phyloP scores from a whole-genome alignment of 1,140 invertebrate species.

The Mylabris phalerata region DNA sequence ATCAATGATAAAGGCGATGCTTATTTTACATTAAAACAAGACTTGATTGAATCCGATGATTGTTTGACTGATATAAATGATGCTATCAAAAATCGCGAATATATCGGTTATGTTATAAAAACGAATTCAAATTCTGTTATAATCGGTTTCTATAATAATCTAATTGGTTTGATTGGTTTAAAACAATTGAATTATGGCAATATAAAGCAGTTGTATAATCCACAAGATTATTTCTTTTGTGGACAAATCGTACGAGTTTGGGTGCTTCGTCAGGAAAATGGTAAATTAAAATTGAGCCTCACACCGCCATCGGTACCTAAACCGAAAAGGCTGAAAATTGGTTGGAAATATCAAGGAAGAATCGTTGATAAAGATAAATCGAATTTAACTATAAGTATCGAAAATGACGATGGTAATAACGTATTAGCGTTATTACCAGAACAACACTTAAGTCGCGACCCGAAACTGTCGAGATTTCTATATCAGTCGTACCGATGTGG shows the following conservation, averaged over 20 bases:
- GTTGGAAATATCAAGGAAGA: conserved; percentile 33
- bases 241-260: conserved; percentile 52
- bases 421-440: conserved; percentile 40
- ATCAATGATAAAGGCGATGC: conserved; percentile 18
- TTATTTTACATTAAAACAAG: conserved; percentile 51
- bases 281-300: conserved; percentile 11
- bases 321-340: conserved; percentile 17
- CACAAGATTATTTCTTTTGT: conserved; percentile 47
- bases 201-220: conserved; percentile 36
- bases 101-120: conserved; percentile 51
- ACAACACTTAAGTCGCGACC: conserved; percentile 32
- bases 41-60: conserved; percentile 47
- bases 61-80: conserved; percentile 44
- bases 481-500: conserved; percentile 23
- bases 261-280: conserved; percentile 7
- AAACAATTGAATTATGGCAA: conserved; percentile 41
- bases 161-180: conserved; percentile 51
- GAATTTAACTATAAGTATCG: conserved; percentile 31
- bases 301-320: conserved; percentile 1
- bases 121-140: conserved; percentile 45
- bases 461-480: conserved; percentile 11
- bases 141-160: conserved; percentile 53
- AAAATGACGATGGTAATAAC: conserved; percentile 13
- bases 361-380: conserved; percentile 33
- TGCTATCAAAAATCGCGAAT: conserved; percentile 43